Conservation (phyloP, 2,797 vertebrate species). For the Scleropages formosus region DNA sequence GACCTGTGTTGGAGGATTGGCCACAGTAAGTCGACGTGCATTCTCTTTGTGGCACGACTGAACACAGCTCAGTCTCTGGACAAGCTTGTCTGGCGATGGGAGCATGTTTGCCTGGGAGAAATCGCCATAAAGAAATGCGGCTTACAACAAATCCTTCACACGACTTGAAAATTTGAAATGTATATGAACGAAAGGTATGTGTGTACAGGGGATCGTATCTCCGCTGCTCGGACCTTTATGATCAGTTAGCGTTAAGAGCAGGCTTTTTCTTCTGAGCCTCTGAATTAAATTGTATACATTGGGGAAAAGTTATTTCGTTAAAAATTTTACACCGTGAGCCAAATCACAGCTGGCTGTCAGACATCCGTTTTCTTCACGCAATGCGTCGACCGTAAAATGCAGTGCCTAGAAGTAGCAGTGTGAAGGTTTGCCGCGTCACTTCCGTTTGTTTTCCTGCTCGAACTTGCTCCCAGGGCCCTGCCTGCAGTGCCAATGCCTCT, state of each 20-base stretch:
- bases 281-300: too few relatives aligned
- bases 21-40: slow-evolving; percentile 70
- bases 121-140: background rate
- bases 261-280: too few relatives aligned
- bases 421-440: slow-evolving; percentile 9
- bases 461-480: slow-evolving; percentile 45
- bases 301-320: too few relatives aligned
- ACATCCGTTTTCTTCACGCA: too few relatives aligned
- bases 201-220: too few relatives aligned
- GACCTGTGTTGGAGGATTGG: slow-evolving; percentile 71
- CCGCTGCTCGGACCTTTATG: too few relatives aligned
- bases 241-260: too few relatives aligned
- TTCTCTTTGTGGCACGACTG: slow-evolving; percentile 76
- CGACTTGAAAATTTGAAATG: background rate
- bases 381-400: too few relatives aligned
- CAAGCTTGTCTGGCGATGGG: slow-evolving; percentile 54
- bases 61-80: slow-evolving; percentile 51
- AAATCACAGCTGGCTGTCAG: too few relatives aligned
- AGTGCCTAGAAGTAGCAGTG: too few relatives aligned
- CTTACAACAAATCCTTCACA: background rate
- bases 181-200: too few relatives aligned
- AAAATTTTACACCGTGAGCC: too few relatives aligned
- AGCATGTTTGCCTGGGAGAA: slow-evolving; percentile 42
- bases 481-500: slow-evolving; percentile 53
- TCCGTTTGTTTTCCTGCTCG: slow-evolving; percentile 33